Percentiles rank a stretch among this genome's conserved stretches.
Evolutionary conservation across 2,797 vertebrate genomes (phyloP).

Genomic region (Halcyon leucocephala): DNA sequence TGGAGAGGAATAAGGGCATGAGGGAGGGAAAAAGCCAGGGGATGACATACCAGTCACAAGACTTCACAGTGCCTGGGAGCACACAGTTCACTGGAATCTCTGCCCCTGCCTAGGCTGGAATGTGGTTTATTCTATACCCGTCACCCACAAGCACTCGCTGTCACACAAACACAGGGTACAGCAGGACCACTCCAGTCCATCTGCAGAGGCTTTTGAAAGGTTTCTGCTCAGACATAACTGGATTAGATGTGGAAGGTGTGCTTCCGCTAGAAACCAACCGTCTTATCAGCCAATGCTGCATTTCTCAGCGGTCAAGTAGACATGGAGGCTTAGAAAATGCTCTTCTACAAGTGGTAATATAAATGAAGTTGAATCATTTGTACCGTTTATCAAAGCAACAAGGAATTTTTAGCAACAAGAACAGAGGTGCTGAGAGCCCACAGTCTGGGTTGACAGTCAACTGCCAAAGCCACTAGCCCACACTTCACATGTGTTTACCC

Average conservation of each 20-base stretch:
- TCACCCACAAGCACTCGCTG: neutral
- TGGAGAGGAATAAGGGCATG: neutral
- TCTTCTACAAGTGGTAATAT: constrained; percentile 9
- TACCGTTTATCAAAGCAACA: constrained; percentile 2
- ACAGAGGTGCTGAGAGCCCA: constrained; percentile 2
- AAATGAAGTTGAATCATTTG: constrained; percentile 39
- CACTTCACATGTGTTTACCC: constrained; percentile 14
- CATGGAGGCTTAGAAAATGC: neutral
- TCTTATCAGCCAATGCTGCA: constrained; percentile 13
- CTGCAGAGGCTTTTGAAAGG: constrained; percentile 21
- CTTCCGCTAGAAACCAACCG: constrained; percentile 17
- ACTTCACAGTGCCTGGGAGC: neutral
- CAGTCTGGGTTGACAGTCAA: constrained; percentile 12
- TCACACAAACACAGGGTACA: neutral
- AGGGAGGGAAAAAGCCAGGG: neutral
- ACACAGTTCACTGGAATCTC: neutral
- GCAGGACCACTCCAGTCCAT: constrained; percentile 10
- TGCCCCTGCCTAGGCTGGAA: neutral
- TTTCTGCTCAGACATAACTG: constrained; percentile 7
- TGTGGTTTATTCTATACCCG: neutral
- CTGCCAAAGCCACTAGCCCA: neutral
- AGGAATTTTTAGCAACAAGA: constrained; percentile 30
- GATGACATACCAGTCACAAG: constrained; percentile 6
- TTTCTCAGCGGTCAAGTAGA: constrained; percentile 45
- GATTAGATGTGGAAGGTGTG: constrained; percentile 5